These are phyloP conservation scores for Spilosoma lubricipeda DNA, from an alignment of 2,888 invertebrate genomes.

Conservation along the genomic window DNA sequence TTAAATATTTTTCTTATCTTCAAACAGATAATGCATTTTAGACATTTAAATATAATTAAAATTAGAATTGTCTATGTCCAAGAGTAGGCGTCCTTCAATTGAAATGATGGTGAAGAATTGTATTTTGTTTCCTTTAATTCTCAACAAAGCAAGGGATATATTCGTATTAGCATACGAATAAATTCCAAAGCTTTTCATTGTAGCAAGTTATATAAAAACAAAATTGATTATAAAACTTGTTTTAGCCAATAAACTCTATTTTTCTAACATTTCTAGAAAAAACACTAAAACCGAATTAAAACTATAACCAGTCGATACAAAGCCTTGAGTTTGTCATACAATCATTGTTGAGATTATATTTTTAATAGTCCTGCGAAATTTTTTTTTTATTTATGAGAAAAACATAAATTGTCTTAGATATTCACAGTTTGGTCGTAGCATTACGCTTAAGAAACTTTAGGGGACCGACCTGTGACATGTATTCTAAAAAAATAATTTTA, in stretches of 20 bases:
- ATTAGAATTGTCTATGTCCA: no score
- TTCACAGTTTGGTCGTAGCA: slow-evolving; percentile 41
- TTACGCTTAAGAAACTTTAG: slow-evolving; percentile 9
- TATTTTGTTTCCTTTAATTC: no score
- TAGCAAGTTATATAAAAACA: background rate
- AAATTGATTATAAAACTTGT: no score
- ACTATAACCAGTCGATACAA: background rate
- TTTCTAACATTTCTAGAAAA: background rate
- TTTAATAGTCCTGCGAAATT: background rate
- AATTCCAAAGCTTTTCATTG: background rate
- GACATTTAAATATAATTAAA: no score
- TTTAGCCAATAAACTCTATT: background rate
- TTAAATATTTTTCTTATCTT: no score
- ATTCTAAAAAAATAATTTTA: background rate
- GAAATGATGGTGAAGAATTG: no score
- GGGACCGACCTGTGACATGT: slow-evolving; percentile 5
- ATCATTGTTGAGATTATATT: background rate
- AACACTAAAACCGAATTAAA: background rate
- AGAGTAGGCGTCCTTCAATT: no score
- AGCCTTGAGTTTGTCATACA: background rate
- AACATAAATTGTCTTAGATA: slow-evolving; percentile 21
- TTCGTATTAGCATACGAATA: background rate
- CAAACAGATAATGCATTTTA: no score
- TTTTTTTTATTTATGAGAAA: background rate
- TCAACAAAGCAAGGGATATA: no score